These are phyloP conservation scores for Cepphus grylle DNA, from an alignment of 2,113 vertebrate species.

Conservation along the genomic window DNA sequence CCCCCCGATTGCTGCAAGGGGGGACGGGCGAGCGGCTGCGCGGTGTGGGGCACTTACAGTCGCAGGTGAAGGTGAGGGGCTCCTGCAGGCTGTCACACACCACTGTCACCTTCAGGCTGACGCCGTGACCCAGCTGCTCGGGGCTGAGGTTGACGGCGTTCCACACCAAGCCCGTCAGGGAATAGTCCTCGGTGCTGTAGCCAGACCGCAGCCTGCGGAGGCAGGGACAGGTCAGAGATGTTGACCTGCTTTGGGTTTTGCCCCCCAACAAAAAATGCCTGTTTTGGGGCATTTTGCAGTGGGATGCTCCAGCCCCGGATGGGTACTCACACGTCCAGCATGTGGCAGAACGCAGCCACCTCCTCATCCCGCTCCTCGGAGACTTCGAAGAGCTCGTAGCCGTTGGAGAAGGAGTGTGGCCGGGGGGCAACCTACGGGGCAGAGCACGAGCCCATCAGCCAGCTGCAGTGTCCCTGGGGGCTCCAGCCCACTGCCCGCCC, in stretches of 20 bases:
- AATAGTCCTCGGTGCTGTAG: constrained; percentile 69
- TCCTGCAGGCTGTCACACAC: constrained; percentile 82
- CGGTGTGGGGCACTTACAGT: constrained; percentile 73
- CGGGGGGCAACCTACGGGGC: constrained; percentile 64
- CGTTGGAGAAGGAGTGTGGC: constrained; percentile 73
- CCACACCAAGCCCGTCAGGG: constrained; percentile 87
- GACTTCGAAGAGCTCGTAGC: constrained; percentile 93
- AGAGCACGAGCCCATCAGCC: fast-evolving
- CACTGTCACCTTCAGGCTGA: constrained; percentile 89
- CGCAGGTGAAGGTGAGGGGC: constrained; percentile 93
- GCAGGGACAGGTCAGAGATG: background rate
- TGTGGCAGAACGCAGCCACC: constrained; percentile 95
- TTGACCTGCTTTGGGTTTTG: no score
- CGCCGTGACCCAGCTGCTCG: constrained; percentile 81
- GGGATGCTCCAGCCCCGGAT: background rate
- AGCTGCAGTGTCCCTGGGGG: fast-evolving
- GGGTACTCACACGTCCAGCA: constrained; percentile 90
- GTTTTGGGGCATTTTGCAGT: background rate
- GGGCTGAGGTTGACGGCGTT: constrained; percentile 81
- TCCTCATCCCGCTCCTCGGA: constrained; percentile 95
- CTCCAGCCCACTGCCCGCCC: fast-evolving
- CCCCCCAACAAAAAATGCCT: fast-evolving
- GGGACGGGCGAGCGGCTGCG: fast-evolving
- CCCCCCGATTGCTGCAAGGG: background rate
- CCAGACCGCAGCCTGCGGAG: constrained; percentile 80